Conservation (phyloP, 1,140 invertebrate genomes). For the Drosophila albomicans region DNA sequence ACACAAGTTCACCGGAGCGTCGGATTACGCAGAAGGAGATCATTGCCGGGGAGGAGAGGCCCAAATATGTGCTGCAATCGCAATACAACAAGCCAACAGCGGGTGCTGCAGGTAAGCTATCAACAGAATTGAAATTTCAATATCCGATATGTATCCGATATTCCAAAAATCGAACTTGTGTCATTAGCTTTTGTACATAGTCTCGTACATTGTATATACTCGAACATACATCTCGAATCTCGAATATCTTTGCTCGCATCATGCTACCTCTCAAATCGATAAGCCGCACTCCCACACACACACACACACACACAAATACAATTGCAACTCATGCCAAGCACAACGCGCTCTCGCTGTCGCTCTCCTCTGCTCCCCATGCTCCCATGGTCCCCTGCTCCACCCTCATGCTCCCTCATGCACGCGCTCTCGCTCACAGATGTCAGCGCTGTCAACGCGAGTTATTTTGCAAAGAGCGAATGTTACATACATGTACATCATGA, state of each 20-base stretch:
- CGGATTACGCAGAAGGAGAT: constrained; percentile 85
- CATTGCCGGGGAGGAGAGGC: constrained; percentile 84
- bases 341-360: background rate
- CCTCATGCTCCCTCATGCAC: background rate
- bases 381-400: too few relatives aligned
- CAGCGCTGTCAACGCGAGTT: constrained; percentile 1
- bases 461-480: constrained; percentile 21
- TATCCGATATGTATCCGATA: background rate
- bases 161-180: constrained; percentile 8
- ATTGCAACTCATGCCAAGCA: constrained; percentile 10
- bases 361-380: too few relatives aligned
- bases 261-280: constrained; percentile 9
- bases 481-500: constrained; percentile 19
- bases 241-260: background rate
- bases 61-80: constrained; percentile 81
- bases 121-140: background rate
- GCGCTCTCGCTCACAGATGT: constrained; percentile 4
- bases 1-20: constrained; percentile 82
- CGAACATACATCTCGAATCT: background rate
- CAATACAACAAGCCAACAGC: constrained; percentile 79
- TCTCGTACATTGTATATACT: background rate
- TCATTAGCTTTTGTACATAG: constrained; percentile 30
- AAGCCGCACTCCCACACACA: constrained; percentile 30
- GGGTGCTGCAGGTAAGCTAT: constrained; percentile 45
- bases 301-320: constrained; percentile 5